Base-by-base conservation (phyloP, 35 echinoderm and acorn worm species). In the Nesometra sesokonis region DNA sequence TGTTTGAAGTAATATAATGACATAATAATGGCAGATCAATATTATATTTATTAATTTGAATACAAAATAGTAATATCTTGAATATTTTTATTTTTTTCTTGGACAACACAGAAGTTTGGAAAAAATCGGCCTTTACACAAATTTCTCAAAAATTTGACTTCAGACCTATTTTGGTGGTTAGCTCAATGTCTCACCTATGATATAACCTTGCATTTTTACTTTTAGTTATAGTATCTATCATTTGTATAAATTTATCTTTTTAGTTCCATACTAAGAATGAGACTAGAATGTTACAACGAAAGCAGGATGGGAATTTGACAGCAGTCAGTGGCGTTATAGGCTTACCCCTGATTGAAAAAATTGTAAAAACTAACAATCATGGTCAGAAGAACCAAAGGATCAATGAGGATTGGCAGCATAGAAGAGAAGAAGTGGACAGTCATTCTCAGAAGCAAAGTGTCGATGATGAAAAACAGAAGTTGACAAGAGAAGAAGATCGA, bases 321-420 rank as follows among this genome's bases (percentile, higher is more conserved):
- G 96, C 96, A 34, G 93, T 99, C 33, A 99, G 96, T 78, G 96
- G 96, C 0, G 96, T 99, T 23, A 97, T 99, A 57, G 92, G 90
- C 19, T 77, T 99, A 35, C 96, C 96, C 11, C 47, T 67, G 19
- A 77, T 94, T 36, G 84, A 84, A 4, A 90, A 85, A 29, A 77
- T 89, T 36, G 86, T 82, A 29, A 87, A 30, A 77, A 89, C 30
- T 78, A 80, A 29, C 57, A 36, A 21, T 67, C 89, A 15, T 21
- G 47, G n/a, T n/a, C 29, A 15, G 35, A 0, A 29, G 77, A 32
- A 34, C 36, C 27, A 34, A 31, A n/a, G n/a, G n/a, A n/a, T n/a
- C n/a, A n/a, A n/a, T n/a, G 52, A 78, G 46, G 93, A 90, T 35
- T 78, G 86, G 46, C 91, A 97, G 57, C 78, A 46, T 34, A 87